A percentile compares a stretch with the other conserved stretches of the same genome.
Conservation (phyloP, 2,797 vertebrate genomes). For the Cyclopterus lumpus region DNA sequence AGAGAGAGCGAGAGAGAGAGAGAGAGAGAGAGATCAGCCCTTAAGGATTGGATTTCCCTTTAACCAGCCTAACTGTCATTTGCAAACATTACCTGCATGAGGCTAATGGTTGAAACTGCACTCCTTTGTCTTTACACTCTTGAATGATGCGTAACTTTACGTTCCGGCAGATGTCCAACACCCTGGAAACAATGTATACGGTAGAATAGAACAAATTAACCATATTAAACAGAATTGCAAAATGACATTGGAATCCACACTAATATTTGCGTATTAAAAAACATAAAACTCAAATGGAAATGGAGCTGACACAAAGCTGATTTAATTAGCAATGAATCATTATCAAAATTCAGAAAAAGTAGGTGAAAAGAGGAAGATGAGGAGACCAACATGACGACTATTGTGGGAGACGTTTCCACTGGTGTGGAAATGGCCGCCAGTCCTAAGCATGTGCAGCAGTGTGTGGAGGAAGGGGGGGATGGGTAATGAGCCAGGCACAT, state of each 20-base stretch:
- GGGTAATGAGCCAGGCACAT: conserved; percentile 82
- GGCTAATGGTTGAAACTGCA: conserved; percentile 93
- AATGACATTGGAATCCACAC: not conserved
- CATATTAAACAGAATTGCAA: not conserved
- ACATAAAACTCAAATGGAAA: not conserved
- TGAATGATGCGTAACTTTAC: conserved; percentile 94
- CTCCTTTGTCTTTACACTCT: conserved; percentile 97
- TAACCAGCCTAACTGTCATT: not conserved
- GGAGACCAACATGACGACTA: conserved; percentile 58
- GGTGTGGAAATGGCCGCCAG: conserved; percentile 80
- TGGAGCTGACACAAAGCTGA: conserved; percentile 1
- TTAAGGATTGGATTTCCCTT: not conserved
- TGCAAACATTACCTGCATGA: conserved; percentile 90
- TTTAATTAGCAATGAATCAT: conserved; percentile 15
- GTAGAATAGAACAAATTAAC: not conserved
- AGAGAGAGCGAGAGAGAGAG: too few species aligned
- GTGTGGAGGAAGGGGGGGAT: conserved; percentile 75
- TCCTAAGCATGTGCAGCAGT: conserved; percentile 76
- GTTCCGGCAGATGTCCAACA: conserved; percentile 97
- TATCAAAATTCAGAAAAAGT: conserved; percentile 36
- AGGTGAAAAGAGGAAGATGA: conserved; percentile 31
- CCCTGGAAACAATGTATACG: conserved; percentile 78
- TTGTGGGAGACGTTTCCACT: conserved; percentile 69
- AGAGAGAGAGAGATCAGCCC: too few species aligned
- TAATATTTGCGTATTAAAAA: conserved; percentile 4